phyloP scores from a whole-genome alignment of 2,888 invertebrate genomes.

The Calameuta pallipes region DNA sequence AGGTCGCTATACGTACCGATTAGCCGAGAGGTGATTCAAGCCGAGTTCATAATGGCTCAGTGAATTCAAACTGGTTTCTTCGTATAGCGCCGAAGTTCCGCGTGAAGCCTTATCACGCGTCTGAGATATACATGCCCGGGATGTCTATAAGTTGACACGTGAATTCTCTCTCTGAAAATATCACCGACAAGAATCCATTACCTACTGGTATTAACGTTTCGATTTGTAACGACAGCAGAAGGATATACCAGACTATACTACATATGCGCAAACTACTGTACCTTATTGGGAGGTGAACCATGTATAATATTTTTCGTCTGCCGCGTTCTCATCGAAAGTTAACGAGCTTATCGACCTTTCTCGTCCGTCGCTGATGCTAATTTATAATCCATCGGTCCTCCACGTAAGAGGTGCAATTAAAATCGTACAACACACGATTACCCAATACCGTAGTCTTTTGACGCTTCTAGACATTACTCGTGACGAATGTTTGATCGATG shows the following conservation, averaged over 20 bases:
- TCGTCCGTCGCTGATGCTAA: neutral
- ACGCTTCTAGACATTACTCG: neutral
- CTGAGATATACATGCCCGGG: neutral
- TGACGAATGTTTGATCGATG: neutral
- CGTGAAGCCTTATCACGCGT: neutral
- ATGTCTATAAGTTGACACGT: neutral
- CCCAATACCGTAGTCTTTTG: neutral
- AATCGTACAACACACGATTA: neutral
- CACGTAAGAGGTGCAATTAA: neutral
- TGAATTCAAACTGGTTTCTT: constrained; percentile 49
- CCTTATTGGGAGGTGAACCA: neutral
- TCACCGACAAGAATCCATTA: neutral
- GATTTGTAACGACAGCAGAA: neutral
- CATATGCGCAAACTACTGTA: neutral
- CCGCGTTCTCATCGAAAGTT: constrained; percentile 14
- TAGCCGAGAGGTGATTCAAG: constrained; percentile 53
- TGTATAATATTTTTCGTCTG: constrained; percentile 3
- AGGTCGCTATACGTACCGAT: constrained; percentile 50
- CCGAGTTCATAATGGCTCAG: constrained; percentile 53
- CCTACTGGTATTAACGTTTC: constrained; percentile 5
- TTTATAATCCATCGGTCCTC: neutral
- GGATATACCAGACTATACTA: neutral
- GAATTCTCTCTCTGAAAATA: constrained; percentile 2
- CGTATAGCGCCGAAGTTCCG: neutral
- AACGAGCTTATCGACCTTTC: constrained; percentile 10